Percentiles rank a stretch among this genome's conserved stretches.
phyloP scores from a whole-genome alignment of 2,888 invertebrate genomes.

The Chrysomela aeneicollis region DNA sequence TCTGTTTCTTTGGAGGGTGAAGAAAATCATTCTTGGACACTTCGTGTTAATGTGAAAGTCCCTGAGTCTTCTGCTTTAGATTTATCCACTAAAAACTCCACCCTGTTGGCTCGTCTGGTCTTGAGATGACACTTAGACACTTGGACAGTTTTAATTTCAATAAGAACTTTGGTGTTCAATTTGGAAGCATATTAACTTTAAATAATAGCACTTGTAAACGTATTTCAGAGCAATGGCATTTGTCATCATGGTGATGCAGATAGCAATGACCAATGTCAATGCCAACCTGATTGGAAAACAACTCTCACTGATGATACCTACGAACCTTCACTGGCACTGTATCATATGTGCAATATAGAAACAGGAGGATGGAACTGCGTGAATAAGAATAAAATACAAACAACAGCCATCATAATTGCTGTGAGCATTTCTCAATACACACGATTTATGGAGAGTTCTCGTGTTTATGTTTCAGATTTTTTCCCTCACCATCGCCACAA shows the following conservation, averaged over 20 bases:
- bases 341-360: conserved; percentile 62
- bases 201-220: too few relatives aligned
- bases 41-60: too few relatives aligned
- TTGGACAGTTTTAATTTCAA: too few relatives aligned
- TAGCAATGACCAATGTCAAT: conserved; percentile 57
- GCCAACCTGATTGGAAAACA: conserved; percentile 59
- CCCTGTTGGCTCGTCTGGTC: too few relatives aligned
- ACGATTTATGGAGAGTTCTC: background rate
- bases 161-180: too few relatives aligned
- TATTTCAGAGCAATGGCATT: conserved; percentile 52
- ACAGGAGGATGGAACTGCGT: conserved; percentile 55
- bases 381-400: conserved; percentile 52
- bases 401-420: conserved; percentile 53
- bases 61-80: too few relatives aligned
- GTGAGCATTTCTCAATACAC: conserved; percentile 41
- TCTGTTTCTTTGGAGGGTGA: too few relatives aligned
- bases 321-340: conserved; percentile 55
- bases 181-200: too few relatives aligned
- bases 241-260: conserved; percentile 59
- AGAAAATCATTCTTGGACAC: too few relatives aligned
- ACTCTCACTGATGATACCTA: conserved; percentile 53
- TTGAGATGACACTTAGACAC: too few relatives aligned
- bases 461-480: conserved; percentile 40
- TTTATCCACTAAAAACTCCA: too few relatives aligned
- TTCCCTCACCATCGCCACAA: conserved; percentile 48